These are phyloP conservation scores for Condylostylus longicornis DNA, from an alignment of 1,140 invertebrate species.

Conservation along the genomic window DNA sequence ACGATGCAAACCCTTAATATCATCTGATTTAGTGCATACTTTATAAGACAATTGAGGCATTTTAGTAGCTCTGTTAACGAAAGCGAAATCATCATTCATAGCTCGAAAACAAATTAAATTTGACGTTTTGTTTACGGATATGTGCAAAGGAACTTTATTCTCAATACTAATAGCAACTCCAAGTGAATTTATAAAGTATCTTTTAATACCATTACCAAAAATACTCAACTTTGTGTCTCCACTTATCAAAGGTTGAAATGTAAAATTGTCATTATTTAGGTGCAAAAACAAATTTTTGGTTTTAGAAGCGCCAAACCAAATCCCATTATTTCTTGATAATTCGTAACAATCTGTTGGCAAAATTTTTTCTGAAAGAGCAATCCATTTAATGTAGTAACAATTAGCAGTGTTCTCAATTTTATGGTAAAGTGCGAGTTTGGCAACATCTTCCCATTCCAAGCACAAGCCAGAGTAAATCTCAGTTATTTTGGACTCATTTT, in stretches of 20 bases:
- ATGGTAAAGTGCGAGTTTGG: conserved; percentile 52
- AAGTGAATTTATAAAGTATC: conserved; percentile 72
- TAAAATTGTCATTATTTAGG: conserved; percentile 51
- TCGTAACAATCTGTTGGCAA: conserved; percentile 71
- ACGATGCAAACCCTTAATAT: conserved; percentile 59
- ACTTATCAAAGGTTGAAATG: conserved; percentile 64
- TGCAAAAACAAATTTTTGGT: conserved; percentile 63
- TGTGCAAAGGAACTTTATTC: conserved; percentile 58
- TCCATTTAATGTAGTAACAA: conserved; percentile 73
- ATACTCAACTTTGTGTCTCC: conserved; percentile 58
- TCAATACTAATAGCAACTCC: conserved; percentile 66
- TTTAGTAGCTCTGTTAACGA: conserved; percentile 47
- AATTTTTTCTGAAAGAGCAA: conserved; percentile 45
- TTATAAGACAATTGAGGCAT: conserved; percentile 64
- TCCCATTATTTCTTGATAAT: conserved; percentile 44
- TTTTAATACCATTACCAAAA: conserved; percentile 64
- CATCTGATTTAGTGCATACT: conserved; percentile 63
- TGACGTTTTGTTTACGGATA: conserved; percentile 50
- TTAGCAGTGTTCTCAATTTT: conserved; percentile 40
- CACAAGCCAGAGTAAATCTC: no score
- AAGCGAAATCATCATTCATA: conserved; percentile 60
- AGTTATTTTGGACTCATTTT: no score
- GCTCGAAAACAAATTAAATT: conserved; percentile 60
- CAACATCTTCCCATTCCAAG: conserved; percentile 63
- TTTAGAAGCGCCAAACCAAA: conserved; percentile 74